These are phyloP conservation scores for Platysteira castanea DNA, from an alignment of 2,113 vertebrate species.

Conservation along the genomic window DNA sequence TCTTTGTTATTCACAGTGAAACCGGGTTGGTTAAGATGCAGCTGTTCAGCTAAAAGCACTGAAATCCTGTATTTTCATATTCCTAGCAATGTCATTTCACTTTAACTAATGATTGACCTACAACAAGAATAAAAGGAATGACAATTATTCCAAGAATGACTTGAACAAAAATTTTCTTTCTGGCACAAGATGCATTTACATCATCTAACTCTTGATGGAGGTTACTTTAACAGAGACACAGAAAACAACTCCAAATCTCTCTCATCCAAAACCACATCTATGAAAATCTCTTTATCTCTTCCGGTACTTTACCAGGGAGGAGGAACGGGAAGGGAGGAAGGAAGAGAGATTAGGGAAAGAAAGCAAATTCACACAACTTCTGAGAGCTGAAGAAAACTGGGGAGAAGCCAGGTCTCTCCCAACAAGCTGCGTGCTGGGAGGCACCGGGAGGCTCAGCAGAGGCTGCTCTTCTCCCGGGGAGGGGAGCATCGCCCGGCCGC, in stretches of 20 bases:
- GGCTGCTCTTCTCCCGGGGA: neutral
- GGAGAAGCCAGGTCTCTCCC: neutral
- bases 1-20: neutral
- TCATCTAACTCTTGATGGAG: neutral
- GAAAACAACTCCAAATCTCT: neutral
- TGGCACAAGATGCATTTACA: neutral
- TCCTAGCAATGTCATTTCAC: neutral
- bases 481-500: neutral
- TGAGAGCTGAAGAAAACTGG: neutral
- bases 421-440: neutral
- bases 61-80: neutral
- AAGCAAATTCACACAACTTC: neutral
- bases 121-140: neutral
- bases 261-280: neutral
- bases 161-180: neutral
- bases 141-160: neutral
- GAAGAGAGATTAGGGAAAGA: neutral
- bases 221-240: neutral
- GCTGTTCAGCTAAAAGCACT: neutral
- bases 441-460: neutral
- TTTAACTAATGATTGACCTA: neutral
- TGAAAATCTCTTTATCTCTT: neutral
- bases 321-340: accelerated
- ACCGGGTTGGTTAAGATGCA: accelerated
- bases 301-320: neutral